Percentiles rank a stretch among this genome's conserved stretches.
phyloP scores from a whole-genome alignment of 2,888 invertebrate species.

The Chrysomela aeneicollis region DNA sequence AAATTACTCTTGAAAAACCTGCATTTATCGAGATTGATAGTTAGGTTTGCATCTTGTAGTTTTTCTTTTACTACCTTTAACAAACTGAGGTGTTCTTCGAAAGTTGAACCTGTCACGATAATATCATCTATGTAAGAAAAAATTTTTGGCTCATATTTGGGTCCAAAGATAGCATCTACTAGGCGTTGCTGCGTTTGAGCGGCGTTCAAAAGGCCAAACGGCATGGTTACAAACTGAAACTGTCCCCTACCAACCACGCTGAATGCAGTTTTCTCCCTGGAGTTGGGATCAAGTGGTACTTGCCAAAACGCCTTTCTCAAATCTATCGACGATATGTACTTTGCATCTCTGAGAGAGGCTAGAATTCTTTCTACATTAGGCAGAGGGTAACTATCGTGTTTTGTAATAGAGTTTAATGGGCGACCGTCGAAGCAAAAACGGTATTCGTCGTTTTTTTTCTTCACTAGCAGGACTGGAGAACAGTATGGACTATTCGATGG shows the following conservation, averaged over 20 bases:
- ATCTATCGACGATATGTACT: constrained; percentile 32
- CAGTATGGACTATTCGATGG: constrained; percentile 24
- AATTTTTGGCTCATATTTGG: constrained; percentile 39
- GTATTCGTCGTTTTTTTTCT: constrained; percentile 29
- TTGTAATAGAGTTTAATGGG: constrained; percentile 21
- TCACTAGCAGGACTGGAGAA: constrained; percentile 30
- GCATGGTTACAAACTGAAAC: constrained; percentile 44
- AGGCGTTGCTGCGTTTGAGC: constrained; percentile 27
- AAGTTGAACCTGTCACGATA: constrained; percentile 4
- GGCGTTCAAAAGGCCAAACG: constrained; percentile 42
- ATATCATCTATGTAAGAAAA: constrained; percentile 41
- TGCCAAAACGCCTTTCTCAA: constrained; percentile 31
- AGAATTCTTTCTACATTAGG: constrained; percentile 34
- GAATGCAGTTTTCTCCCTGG: constrained; percentile 33
- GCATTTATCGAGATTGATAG: constrained; percentile 37
- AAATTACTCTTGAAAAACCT: constrained; percentile 38
- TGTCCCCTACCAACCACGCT: constrained; percentile 45
- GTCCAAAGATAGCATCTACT: constrained; percentile 39
- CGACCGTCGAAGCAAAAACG: constrained; percentile 30
- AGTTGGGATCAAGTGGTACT: constrained; percentile 22
- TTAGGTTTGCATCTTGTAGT: constrained; percentile 26
- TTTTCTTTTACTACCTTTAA: not conserved
- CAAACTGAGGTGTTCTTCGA: not conserved
- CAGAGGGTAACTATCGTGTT: constrained; percentile 28
- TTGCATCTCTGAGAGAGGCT: constrained; percentile 11